Percentiles rank a stretch among this genome's conserved stretches.
phyloP scores from a whole-genome alignment of 2,888 invertebrate genomes.

The Eulithis testata region DNA sequence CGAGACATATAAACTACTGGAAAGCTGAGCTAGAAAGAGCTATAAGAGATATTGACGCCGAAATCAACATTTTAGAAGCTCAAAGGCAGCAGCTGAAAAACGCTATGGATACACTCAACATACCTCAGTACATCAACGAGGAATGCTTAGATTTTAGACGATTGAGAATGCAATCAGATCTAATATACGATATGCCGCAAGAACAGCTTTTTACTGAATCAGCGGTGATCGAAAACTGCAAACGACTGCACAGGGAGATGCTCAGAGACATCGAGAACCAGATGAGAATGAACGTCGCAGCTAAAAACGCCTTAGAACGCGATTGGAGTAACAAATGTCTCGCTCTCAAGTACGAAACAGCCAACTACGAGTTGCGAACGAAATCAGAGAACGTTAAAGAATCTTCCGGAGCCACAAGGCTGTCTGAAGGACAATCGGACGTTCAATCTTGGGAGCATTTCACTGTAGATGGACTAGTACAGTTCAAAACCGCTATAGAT shows the following conservation, averaged over 20 bases:
- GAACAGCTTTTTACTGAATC: slow-evolving; percentile 90
- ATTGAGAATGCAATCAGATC: slow-evolving; percentile 88
- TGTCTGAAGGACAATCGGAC: slow-evolving; percentile 93
- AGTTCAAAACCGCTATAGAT: slow-evolving; percentile 89
- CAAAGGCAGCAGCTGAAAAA: slow-evolving; percentile 77
- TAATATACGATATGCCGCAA: slow-evolving; percentile 90
- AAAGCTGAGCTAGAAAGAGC: slow-evolving; percentile 74
- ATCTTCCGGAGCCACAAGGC: slow-evolving; percentile 91
- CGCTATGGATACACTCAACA: slow-evolving; percentile 68
- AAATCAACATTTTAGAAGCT: slow-evolving; percentile 67
- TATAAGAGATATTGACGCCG: slow-evolving; percentile 72
- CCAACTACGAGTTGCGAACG: slow-evolving; percentile 88
- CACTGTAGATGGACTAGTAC: slow-evolving; percentile 89
- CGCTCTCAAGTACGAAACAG: slow-evolving; percentile 90
- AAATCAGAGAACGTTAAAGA: slow-evolving; percentile 89
- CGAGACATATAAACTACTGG: slow-evolving; percentile 78
- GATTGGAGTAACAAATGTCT: slow-evolving; percentile 96
- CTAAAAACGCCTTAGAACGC: slow-evolving; percentile 91
- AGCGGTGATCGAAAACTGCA: slow-evolving; percentile 88
- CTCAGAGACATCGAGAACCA: slow-evolving; percentile 88
- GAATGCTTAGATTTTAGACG: slow-evolving; percentile 89
- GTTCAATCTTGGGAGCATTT: slow-evolving; percentile 93
- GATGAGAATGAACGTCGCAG: slow-evolving; percentile 88
- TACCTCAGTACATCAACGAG: slow-evolving; percentile 79
- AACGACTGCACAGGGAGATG: slow-evolving; percentile 85